Base-by-base conservation (phyloP, 2,113 vertebrate genomes). In the Zosterops pallidus region DNA sequence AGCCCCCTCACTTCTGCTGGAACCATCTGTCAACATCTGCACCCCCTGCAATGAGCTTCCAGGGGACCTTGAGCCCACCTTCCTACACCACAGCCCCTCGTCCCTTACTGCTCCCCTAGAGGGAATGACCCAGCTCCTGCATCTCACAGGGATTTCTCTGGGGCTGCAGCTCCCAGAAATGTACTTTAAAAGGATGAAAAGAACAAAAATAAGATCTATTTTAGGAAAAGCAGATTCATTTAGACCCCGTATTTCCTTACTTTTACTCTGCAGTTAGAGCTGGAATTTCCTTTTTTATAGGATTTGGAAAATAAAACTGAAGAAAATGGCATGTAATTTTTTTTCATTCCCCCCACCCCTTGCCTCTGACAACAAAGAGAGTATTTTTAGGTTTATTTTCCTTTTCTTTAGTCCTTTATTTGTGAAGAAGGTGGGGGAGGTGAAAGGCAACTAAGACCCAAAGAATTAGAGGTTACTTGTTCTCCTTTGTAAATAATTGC, bases 401-500 rank as follows among this genome's bases (percentile, higher is more conserved):
- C 16, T 92, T 92, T 44, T 74, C 57, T 69, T 63, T 69, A 80
- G 22, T 60, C 20, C 39, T 55, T 33, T n/a, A 33, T 74, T 92
- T 96, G 63, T 83, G 83, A 88, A 22, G 56, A 70, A 47, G 44
- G 14, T 52, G 82, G 56, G 52, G 64, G 60, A 81, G n/a, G 71
- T 80, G 56, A 89, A 95, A 90, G 35, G 26, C 25, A 50, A 19
- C 75, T 47, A 35, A 91, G 29, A 77, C 56, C 26, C 13, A 81
- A 88, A 83, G 94, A 91, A 77, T 67, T 88, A 72, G 68, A 88
- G 68, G 64, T 81, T 90, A 83, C 60, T 96, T 83, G 83, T 80
- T 94, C 69, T 72, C 69, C 77, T 90, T 80, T 93, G 85, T 81
- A 83, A 93, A 83, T 93, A 96, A 96, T 86, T 90, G 65, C 76